Base-by-base conservation (phyloP, 2,888 invertebrate species). In the Kuschelorhynchus macadamiae region DNA sequence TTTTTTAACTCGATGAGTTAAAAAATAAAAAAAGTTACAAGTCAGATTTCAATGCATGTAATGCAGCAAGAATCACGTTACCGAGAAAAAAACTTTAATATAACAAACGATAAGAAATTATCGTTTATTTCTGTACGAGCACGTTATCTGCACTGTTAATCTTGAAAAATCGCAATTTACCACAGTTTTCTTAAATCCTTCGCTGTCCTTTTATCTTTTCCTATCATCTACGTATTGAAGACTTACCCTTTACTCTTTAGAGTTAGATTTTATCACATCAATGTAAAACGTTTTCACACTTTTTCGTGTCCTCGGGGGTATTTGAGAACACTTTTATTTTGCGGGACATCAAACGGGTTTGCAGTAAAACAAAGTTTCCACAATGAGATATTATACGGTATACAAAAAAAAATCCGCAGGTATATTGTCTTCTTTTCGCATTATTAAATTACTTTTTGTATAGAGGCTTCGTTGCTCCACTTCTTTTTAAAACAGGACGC, bases 141-240 rank as follows among this genome's bases (percentile, higher is more conserved):
- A 36, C 4, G 41, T 41, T 64, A 67, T 67, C 67, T 25, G 25
- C 2, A 32, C 25, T 32, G 30, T 49, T 50, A 62, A 67, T 67
- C 67, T 56, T 61, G 42, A 62, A 59, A 67, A 67, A 62, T 67
- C 50, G 55, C 67, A 62, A 55, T 67, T 67, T 67, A 67, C 67
- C 67, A 50, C 67, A 62, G 50, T 67, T 67, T 50, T 56, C 62
- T 75, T 73, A 73, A 61, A 67, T 62, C 57, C 57, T 47, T 50
- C 57, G 32, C 20, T 56, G 62, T 50, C 46, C 46, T 59, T 56
- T 63, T 63, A 63, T 62, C 68, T 56, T 44, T 30, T 49, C 30
- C 56, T 32, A 62, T 67, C 49, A 67, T 67, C 61, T 53, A 41
- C 59, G 56, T 61, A 67, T 67, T 61, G 67, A 67, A 62, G 61